A percentile compares a stretch with the other conserved stretches of the same genome.
Evolutionary conservation across 2,888 invertebrate genomes (phyloP).

Genomic region (Scaptomyza tumidula): DNA sequence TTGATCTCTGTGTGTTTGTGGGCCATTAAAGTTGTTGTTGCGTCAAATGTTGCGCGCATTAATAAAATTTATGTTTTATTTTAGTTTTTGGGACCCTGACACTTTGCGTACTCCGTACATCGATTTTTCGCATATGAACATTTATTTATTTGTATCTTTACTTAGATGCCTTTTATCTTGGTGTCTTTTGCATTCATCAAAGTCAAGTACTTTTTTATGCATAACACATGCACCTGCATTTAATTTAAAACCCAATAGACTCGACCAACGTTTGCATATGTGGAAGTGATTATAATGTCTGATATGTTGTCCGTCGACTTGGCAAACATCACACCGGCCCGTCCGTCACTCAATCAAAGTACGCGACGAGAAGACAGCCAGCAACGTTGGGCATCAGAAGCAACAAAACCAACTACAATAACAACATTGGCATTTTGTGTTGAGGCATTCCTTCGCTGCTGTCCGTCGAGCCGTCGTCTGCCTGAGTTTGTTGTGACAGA

Average conservation of each 20-base stretch:
- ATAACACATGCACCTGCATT: not conserved
- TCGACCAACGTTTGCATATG: not conserved
- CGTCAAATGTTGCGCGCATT: slow-evolving; percentile 45
- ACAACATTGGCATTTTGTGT: slow-evolving; percentile 32
- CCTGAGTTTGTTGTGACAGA: slow-evolving; percentile 50
- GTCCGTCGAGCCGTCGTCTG: slow-evolving; percentile 15
- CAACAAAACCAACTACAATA: not conserved
- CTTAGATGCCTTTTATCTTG: not conserved
- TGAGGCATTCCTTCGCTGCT: slow-evolving; percentile 33
- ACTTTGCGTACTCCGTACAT: not conserved
- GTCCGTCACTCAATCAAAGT: slow-evolving; percentile 50
- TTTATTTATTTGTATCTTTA: not conserved
- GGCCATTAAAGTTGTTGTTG: slow-evolving; percentile 38
- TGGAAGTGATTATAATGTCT: slow-evolving; percentile 39
- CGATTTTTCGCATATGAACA: not conserved
- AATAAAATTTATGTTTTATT: slow-evolving; percentile 54
- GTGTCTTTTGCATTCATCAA: not conserved
- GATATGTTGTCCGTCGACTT: slow-evolving; percentile 32
- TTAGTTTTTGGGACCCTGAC: slow-evolving; percentile 35
- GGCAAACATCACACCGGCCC: slow-evolving; percentile 28
- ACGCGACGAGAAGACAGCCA: slow-evolving; percentile 23
- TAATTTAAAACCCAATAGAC: not conserved
- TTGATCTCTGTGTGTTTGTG: not conserved
- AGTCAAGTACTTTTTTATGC: not conserved
- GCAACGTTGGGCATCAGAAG: not conserved